Conservation (phyloP, 1,140 invertebrate species). For the Holcopasites calliopsidis region DNA sequence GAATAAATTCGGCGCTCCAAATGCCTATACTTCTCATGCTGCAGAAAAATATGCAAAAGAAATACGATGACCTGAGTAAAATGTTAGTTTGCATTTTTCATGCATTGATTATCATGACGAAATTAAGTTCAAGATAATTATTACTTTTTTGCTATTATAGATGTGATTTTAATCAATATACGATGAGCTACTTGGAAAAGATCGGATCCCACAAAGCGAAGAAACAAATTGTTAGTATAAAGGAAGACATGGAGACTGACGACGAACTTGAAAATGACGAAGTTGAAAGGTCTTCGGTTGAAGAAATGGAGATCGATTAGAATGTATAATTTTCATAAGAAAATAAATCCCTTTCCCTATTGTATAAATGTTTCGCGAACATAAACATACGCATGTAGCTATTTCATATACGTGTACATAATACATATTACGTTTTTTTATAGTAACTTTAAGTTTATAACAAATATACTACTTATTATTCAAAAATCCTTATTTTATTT, state of each 20-base stretch:
- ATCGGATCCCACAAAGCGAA: constrained; percentile 78
- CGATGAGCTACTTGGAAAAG: constrained; percentile 83
- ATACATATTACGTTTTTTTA: neutral
- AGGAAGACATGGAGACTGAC: constrained; percentile 67
- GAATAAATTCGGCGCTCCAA: constrained; percentile 79
- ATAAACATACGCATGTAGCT: constrained; percentile 3
- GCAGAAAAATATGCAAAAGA: constrained; percentile 90
- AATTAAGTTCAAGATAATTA: too few species aligned
- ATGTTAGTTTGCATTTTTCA: constrained; percentile 80
- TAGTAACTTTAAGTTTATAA: neutral
- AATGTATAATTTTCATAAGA: neutral
- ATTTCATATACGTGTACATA: constrained; percentile 6
- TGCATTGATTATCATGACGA: neutral
- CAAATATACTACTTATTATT: constrained; percentile 7
- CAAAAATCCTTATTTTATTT: neutral
- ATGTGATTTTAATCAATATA: constrained; percentile 91
- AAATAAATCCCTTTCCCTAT: neutral
- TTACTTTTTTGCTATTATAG: constrained; percentile 79
- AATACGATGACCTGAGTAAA: constrained; percentile 90
- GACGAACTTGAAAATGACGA: constrained; percentile 75
- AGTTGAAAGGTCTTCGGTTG: too few species aligned
- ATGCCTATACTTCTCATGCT: constrained; percentile 85
- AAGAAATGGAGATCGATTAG: constrained; percentile 59
- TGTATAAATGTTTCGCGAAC: neutral
- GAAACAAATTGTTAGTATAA: constrained; percentile 61